Evolutionary conservation across 92 coral and sea anemone genomes (phyloP).

Genomic region (Palythoa heliodiscus): DNA sequence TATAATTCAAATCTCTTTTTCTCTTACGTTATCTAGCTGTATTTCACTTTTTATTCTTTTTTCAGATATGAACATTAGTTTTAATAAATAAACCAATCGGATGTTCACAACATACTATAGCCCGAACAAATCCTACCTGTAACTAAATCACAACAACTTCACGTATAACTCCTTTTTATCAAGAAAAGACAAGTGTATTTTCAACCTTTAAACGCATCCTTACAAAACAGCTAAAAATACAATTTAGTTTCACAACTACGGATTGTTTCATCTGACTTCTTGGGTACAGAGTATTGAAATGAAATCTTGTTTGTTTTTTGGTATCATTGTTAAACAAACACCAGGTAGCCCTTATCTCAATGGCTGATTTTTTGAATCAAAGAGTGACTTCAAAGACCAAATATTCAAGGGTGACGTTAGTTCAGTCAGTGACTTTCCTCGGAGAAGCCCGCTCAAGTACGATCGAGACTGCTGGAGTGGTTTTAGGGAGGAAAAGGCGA

Average conservation of each 20-base stretch:
- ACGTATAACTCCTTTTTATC: neutral
- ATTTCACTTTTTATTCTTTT: neutral
- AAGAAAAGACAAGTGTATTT: neutral
- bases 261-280: too few relatives aligned
- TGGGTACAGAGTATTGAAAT: neutral
- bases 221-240: neutral
- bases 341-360: conserved; percentile 8
- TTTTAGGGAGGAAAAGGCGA: conserved; percentile 21
- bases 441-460: conserved; percentile 19
- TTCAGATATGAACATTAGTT: conserved; percentile 21
- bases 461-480: conserved; percentile 10
- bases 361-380: conserved; percentile 23
- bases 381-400: conserved; percentile 44
- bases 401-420: conserved; percentile 39
- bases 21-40: neutral
- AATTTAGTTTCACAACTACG: neutral
- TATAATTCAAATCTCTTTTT: neutral
- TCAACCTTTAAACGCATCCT: too few relatives aligned
- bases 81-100: conserved; percentile 15
- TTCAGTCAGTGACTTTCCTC: conserved; percentile 4
- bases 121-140: conserved; percentile 19
- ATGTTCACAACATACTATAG: conserved; percentile 20
- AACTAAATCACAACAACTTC: neutral
- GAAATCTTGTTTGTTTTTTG: neutral
- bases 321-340: conserved; percentile 9